These are phyloP conservation scores for Drosophila austrosaltans DNA, from an alignment of 2,888 invertebrate species.

Conservation along the genomic window DNA sequence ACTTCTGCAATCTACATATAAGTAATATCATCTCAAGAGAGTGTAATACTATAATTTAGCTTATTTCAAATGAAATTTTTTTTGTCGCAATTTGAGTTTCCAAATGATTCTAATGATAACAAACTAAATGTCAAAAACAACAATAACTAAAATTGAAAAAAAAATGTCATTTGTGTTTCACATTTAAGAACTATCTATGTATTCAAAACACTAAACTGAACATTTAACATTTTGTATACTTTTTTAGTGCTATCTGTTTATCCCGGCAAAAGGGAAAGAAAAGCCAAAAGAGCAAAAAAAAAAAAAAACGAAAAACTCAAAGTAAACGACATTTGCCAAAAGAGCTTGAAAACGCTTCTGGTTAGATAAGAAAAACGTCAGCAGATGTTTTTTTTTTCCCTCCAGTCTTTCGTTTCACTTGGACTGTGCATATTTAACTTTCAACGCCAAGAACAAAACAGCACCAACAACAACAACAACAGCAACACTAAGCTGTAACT, in stretches of 20 bases:
- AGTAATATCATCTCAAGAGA: too few relatives aligned
- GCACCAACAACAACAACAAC: constrained; percentile 2
- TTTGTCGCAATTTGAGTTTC: too few relatives aligned
- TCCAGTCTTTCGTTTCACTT: constrained; percentile 12
- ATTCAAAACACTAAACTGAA: neutral
- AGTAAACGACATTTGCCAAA: constrained; percentile 66
- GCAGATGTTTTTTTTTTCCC: constrained; percentile 49
- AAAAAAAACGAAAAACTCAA: constrained; percentile 42
- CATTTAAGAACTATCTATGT: neutral
- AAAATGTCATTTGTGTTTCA: neutral
- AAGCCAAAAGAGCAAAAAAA: constrained; percentile 13
- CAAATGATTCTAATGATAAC: too few relatives aligned
- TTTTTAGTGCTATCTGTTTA: constrained; percentile 18
- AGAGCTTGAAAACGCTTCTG: constrained; percentile 61
- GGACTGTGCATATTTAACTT: constrained; percentile 65
- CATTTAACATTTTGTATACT: constrained; percentile 4
- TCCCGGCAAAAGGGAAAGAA: constrained; percentile 34
- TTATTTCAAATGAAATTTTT: neutral
- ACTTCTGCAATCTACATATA: too few relatives aligned
- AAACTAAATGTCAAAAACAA: too few relatives aligned
- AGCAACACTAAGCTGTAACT: neutral
- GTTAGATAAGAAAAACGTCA: constrained; percentile 64
- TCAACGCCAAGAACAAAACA: constrained; percentile 33
- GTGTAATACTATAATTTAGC: too few relatives aligned
- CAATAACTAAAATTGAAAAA: too few relatives aligned